These are phyloP conservation scores for Antedon mediterranea DNA, from an alignment of 53 echinoderm and acorn worm species.

Conservation along the genomic window DNA sequence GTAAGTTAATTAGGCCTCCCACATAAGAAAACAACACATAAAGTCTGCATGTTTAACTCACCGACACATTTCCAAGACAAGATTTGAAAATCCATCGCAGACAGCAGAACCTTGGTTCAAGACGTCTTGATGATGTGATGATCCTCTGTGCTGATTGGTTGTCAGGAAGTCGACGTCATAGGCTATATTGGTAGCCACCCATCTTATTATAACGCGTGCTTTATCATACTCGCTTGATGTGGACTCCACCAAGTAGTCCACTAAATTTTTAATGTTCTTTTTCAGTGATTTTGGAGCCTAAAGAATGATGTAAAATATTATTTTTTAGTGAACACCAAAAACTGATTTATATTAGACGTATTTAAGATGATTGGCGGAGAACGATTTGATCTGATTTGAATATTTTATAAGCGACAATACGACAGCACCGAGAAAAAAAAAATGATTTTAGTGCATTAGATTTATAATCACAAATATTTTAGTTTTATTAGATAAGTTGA, in stretches of 20 bases:
- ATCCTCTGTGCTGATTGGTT: background rate
- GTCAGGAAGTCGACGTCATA: background rate
- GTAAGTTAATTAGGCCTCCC: no score
- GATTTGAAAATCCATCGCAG: background rate
- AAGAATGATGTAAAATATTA: background rate
- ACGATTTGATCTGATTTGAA: no score
- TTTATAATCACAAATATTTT: no score
- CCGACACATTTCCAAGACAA: background rate
- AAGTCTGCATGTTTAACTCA: background rate
- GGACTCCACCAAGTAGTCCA: background rate
- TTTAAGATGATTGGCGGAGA: no score
- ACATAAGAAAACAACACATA: no score
- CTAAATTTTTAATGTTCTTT: background rate
- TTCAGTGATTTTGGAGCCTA: background rate
- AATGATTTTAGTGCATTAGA: no score
- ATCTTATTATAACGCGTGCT: background rate
- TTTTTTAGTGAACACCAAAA: no score
- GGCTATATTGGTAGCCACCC: background rate
- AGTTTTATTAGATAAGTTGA: no score
- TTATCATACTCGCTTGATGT: background rate
- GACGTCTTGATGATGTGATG: background rate
- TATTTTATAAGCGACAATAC: no score
- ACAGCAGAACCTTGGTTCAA: background rate
- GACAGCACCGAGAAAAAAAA: no score
- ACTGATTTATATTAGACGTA: no score